phyloP scores from a whole-genome alignment of 2,113 vertebrate genomes.

The Podarcis muralis region DNA sequence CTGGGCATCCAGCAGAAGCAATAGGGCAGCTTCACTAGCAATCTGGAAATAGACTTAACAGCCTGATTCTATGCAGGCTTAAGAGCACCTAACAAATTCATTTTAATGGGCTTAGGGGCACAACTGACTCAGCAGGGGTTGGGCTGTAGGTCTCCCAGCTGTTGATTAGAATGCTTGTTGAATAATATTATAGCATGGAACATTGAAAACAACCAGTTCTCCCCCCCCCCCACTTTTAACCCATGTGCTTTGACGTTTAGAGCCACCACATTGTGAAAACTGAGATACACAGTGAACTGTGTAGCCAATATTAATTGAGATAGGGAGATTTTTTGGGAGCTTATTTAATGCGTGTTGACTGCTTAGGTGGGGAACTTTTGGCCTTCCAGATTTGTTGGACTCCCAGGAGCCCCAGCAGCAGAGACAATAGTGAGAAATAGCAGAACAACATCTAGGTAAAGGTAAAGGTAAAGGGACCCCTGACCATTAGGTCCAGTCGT shows the following conservation, averaged over 20 bases:
- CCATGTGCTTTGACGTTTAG: not conserved
- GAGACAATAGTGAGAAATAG: not conserved
- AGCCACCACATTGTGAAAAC: not conserved
- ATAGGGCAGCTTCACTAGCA: no score
- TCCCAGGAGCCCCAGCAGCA: not conserved
- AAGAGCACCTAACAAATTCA: not conserved
- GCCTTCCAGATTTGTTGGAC: not conserved
- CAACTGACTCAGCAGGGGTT: not conserved
- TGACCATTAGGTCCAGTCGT: no score
- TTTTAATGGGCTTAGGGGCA: not conserved
- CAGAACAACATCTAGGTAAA: not conserved
- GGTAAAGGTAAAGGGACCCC: no score
- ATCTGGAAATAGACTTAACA: not conserved
- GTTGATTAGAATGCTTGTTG: not conserved
- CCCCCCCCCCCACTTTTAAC: no score
- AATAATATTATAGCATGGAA: not conserved
- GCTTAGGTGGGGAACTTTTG: not conserved
- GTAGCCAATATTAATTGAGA: not conserved
- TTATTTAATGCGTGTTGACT: not conserved
- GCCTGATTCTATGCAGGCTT: not conserved
- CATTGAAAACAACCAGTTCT: not conserved
- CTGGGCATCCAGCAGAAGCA: not conserved
- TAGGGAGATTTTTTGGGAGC: not conserved
- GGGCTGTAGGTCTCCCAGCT: not conserved
- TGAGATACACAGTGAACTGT: not conserved